Conservation (phyloP, 92 coral and sea anemone species). For the Bergia puertoricense region DNA sequence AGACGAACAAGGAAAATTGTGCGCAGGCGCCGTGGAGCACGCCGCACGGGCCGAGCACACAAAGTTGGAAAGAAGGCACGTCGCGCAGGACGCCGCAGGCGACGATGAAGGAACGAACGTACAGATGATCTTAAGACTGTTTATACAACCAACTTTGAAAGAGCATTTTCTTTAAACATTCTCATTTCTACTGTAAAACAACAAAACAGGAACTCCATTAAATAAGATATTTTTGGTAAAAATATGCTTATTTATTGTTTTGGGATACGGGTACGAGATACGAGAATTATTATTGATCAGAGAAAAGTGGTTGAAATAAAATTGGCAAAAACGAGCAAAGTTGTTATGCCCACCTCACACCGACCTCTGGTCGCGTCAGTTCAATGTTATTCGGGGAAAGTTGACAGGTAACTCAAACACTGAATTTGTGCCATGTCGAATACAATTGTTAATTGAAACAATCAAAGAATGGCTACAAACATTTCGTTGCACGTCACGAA, state of each 20-base stretch:
- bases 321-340: no score
- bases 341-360: no score
- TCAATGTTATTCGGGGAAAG: no score
- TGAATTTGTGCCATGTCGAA: no score
- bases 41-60: conserved; percentile 23
- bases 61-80: conserved; percentile 43
- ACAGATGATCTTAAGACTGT: background rate
- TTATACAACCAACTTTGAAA: background rate
- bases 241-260: background rate
- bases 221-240: background rate
- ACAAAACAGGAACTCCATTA: background rate
- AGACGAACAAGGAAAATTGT: conserved; percentile 28
- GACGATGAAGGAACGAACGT: conserved; percentile 17
- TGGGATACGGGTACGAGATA: background rate
- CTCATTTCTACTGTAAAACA: conserved; percentile 5
- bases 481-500: no score
- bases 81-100: conserved; percentile 36
- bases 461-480: no score
- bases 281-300: background rate
- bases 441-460: no score
- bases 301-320: no score
- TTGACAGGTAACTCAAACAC: no score
- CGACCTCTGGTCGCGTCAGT: no score
- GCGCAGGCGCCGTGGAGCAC: conserved; percentile 37
- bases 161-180: background rate